A percentile compares a stretch with the other conserved stretches of the same genome.
These are phyloP conservation scores for Leptinotarsa tumamoca DNA, from an alignment of 2,888 invertebrate genomes.

Conservation along the genomic window DNA sequence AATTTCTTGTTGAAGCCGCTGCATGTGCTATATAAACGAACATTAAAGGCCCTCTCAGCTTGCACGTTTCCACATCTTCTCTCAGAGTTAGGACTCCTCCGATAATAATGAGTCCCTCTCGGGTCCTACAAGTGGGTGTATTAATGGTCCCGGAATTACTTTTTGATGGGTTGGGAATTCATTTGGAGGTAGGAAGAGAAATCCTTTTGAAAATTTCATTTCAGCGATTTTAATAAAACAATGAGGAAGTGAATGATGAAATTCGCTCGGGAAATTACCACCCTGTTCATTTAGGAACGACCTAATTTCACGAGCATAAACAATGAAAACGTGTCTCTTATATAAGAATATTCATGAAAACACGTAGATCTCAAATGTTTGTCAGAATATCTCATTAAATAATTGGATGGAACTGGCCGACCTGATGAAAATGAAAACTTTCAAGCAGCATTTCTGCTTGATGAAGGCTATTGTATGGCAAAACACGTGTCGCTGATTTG, in stretches of 20 bases:
- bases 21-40: background rate
- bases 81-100: background rate
- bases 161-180: background rate
- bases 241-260: background rate
- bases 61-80: background rate
- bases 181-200: background rate
- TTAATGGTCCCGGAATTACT: background rate
- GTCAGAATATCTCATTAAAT: too few relatives aligned
- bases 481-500: too few relatives aligned
- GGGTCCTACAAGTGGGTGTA: background rate
- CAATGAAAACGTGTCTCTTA: too few relatives aligned
- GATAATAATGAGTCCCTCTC: background rate
- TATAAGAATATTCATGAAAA: too few relatives aligned
- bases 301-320: too few relatives aligned
- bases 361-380: too few relatives aligned
- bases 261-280: background rate
- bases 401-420: too few relatives aligned
- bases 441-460: too few relatives aligned
- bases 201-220: background rate
- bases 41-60: background rate
- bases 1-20: background rate
- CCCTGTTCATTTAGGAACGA: background rate
- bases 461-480: too few relatives aligned
- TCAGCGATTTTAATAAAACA: background rate
- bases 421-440: too few relatives aligned